A percentile compares a stretch with the other conserved stretches of the same genome.
Conservation (phyloP, 2,888 invertebrate genomes). For the Bruchidius siliquastri region DNA sequence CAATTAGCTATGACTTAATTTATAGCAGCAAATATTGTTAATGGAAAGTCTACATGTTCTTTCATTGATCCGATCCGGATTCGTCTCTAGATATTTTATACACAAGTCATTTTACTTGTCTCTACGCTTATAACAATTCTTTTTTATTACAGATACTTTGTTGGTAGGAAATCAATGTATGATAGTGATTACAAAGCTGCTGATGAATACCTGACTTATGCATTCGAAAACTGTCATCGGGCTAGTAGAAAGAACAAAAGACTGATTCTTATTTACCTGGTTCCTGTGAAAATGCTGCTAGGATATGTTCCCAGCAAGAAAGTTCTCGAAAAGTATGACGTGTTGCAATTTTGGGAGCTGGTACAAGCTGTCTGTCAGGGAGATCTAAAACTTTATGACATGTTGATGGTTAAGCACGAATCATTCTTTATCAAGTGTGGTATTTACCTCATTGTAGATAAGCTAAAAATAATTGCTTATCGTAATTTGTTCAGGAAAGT, state of each 20-base stretch:
- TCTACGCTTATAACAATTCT: too few relatives aligned
- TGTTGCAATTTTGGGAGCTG: constrained; percentile 86
- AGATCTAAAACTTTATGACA: constrained; percentile 77
- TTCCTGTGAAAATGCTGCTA: constrained; percentile 95
- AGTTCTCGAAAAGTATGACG: constrained; percentile 82
- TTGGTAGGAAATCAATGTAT: constrained; percentile 97
- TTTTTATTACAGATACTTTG: constrained; percentile 64
- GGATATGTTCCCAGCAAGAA: constrained; percentile 87
- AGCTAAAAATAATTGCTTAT: constrained; percentile 90
- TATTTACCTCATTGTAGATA: constrained; percentile 96
- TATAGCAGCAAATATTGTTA: too few relatives aligned
- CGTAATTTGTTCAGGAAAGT: constrained; percentile 94
- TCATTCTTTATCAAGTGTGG: constrained; percentile 92
- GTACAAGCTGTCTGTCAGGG: constrained; percentile 86
- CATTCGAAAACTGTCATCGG: constrained; percentile 85
- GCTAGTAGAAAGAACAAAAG: constrained; percentile 81
- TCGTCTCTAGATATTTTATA: too few relatives aligned
- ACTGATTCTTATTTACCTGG: constrained; percentile 88
- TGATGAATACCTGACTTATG: constrained; percentile 87
- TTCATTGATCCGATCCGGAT: too few relatives aligned
- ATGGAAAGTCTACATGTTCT: too few relatives aligned
- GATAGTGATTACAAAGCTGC: constrained; percentile 94
- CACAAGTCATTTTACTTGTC: too few relatives aligned
- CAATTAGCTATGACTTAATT: too few relatives aligned
- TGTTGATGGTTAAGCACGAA: constrained; percentile 81